Conservation (phyloP, 92 coral and sea anemone genomes). For the Micromussa lordhowensis region DNA sequence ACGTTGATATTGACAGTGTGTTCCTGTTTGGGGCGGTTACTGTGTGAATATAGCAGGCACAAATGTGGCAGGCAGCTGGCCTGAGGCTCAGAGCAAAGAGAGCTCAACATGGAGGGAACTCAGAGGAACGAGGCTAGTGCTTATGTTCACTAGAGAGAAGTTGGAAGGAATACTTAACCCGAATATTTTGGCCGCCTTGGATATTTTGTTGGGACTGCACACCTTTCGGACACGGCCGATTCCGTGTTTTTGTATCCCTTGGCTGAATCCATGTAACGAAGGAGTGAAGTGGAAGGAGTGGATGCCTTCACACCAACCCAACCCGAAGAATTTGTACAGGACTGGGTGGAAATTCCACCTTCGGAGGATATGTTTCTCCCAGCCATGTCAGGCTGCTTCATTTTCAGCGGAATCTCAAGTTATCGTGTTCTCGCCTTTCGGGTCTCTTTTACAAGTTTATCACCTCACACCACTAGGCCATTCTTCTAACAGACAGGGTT, state of each 20-base stretch:
- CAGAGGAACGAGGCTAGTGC: constrained; percentile 39
- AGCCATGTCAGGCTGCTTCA: constrained; percentile 1
- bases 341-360: constrained; percentile 33
- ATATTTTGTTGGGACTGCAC: constrained; percentile 31
- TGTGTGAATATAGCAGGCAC: constrained; percentile 6
- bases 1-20: constrained; percentile 14
- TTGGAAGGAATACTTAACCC: constrained; percentile 23
- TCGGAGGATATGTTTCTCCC: constrained; percentile 35
- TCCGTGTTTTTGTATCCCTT: constrained; percentile 30
- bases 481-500: background rate
- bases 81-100: background rate
- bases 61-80: constrained; percentile 41
- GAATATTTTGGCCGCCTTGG: constrained; percentile 5
- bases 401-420: constrained; percentile 12
- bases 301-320: constrained; percentile 49
- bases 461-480: background rate
- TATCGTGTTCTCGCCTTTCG: background rate
- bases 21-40: constrained; percentile 56
- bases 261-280: constrained; percentile 8
- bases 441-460: background rate
- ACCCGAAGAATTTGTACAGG: constrained; percentile 17
- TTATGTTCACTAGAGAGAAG: background rate
- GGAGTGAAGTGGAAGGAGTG: too few relatives aligned
- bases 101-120: constrained; percentile 68
- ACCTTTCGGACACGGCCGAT: constrained; percentile 19